Conservation (phyloP, 2,888 invertebrate genomes). For the Drosophila mimetica region DNA sequence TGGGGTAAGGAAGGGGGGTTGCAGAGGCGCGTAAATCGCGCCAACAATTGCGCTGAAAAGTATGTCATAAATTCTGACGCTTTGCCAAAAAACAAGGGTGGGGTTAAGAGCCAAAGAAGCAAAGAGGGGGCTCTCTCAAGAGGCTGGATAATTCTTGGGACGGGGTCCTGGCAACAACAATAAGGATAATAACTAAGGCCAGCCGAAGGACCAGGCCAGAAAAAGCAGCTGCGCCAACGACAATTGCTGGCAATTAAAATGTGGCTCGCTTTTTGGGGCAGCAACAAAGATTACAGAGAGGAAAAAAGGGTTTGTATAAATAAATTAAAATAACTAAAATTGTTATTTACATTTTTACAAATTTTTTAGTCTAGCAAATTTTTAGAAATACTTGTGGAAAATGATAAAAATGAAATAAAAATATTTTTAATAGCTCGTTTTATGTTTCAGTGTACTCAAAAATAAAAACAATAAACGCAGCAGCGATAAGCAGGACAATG, state of each 20-base stretch:
- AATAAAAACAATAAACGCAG: constrained; percentile 24
- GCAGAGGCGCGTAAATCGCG: constrained; percentile 75
- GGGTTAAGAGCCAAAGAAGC: constrained; percentile 2
- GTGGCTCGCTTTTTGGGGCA: constrained; percentile 72
- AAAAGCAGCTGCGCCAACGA: constrained; percentile 46
- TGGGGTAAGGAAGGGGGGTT: constrained; percentile 7
- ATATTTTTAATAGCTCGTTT: no score
- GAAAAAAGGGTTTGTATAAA: no score
- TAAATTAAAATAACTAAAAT: no score
- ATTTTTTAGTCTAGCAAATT: no score
- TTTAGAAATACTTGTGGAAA: no score
- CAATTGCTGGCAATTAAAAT: constrained; percentile 81
- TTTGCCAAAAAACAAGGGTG: constrained; percentile 38
- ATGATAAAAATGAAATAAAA: not conserved
- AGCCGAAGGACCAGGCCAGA: constrained; percentile 22
- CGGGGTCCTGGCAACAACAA: constrained; percentile 24
- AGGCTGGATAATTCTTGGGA: constrained; percentile 7
- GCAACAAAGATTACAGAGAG: constrained; percentile 32
- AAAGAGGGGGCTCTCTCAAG: not conserved
- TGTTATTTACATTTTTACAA: no score
- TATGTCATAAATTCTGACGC: constrained; percentile 79
- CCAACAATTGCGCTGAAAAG: constrained; percentile 78
- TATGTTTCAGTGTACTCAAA: not conserved
- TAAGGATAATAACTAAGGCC: constrained; percentile 44
- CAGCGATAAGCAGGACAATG: constrained; percentile 61